These are phyloP conservation scores for Protosalanx chinensis DNA, from an alignment of 2,797 vertebrate species.

Conservation along the genomic window DNA sequence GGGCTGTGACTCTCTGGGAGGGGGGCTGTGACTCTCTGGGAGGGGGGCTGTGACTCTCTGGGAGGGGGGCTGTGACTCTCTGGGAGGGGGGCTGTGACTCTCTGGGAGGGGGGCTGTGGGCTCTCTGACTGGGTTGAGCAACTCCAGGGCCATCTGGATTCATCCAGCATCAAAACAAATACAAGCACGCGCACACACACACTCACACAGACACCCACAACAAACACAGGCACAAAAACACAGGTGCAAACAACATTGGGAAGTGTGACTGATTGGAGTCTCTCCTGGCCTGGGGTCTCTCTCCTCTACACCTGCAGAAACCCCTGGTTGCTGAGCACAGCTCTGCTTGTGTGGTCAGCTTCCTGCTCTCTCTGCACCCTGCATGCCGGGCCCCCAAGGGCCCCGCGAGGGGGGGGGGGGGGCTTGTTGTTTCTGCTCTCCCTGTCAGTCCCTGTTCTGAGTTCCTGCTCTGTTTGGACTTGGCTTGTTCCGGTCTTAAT, in stretches of 20 bases:
- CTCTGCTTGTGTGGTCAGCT: slow-evolving; percentile 12
- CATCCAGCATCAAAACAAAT: slow-evolving; percentile 25
- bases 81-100: no score
- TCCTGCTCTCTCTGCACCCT: slow-evolving; percentile 15
- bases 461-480: slow-evolving; percentile 33
- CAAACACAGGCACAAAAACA: slow-evolving; percentile 27
- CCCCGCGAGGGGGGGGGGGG: neutral
- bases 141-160: slow-evolving; percentile 43
- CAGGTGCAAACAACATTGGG: slow-evolving; percentile 14
- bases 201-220: neutral
- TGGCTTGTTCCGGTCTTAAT: slow-evolving; percentile 20
- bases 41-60: no score
- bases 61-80: no score
- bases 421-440: neutral
- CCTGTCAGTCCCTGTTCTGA: slow-evolving; percentile 15
- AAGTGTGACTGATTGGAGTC: slow-evolving; percentile 43
- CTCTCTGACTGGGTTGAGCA: slow-evolving; percentile 17
- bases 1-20: neutral
- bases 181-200: slow-evolving; percentile 8
- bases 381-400: neutral
- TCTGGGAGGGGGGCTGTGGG: slow-evolving; percentile 4
- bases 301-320: slow-evolving; percentile 32
- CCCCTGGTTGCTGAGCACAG: neutral
- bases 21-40: no score
- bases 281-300: slow-evolving; percentile 21